Evolutionary conservation across 2,797 vertebrate genomes (phyloP).

Genomic region (Anisognathus igniventris): DNA sequence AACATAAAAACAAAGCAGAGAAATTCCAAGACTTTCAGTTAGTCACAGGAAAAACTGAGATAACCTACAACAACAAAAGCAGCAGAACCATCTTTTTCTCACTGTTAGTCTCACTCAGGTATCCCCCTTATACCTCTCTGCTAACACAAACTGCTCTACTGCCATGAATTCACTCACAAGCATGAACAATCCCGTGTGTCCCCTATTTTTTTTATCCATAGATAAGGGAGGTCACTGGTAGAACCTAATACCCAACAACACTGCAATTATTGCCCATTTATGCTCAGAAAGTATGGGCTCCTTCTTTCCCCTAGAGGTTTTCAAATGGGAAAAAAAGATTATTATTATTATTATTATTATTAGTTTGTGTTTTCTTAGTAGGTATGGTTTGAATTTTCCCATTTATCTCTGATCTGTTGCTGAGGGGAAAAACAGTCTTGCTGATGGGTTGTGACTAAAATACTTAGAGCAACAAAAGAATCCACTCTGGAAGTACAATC

Average conservation of each 20-base stretch:
- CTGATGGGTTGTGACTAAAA: not conserved
- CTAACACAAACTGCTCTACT: not conserved
- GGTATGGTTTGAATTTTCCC: not conserved
- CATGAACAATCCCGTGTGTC: not conserved
- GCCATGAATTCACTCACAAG: not conserved
- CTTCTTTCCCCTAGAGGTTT: not conserved
- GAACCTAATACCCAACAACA: not conserved
- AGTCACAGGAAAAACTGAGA: not conserved
- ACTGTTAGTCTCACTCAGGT: not conserved
- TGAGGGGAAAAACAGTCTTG: accelerated
- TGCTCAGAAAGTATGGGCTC: not conserved
- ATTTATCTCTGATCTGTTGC: not conserved
- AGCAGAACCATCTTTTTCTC: not conserved
- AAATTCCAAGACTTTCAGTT: not conserved
- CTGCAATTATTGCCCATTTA: not conserved
- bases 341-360: too few relatives aligned
- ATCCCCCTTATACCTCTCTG: not conserved
- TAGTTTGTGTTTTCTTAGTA: not conserved
- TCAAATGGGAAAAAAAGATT: not conserved
- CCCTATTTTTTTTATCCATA: not conserved
- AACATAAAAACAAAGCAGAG: not conserved
- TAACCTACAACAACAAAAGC: not conserved
- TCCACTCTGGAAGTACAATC: not conserved
- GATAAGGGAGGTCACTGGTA: not conserved
- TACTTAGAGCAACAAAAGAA: not conserved